Evolutionary conservation across 2,888 invertebrate species (phyloP).

Genomic region (Pachymerium ferrugineum): DNA sequence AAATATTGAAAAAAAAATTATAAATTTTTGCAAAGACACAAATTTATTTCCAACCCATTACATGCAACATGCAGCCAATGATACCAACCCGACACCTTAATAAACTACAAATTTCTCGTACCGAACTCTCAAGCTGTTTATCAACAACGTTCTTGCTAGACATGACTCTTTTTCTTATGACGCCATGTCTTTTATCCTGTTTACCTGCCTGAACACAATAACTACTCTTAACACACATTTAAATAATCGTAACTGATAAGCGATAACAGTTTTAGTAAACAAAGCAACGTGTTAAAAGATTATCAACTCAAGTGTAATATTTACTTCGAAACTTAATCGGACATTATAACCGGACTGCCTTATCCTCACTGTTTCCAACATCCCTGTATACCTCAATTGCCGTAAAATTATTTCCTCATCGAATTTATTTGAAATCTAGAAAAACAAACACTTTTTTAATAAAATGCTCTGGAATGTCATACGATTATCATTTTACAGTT

Average conservation of each 20-base stretch:
- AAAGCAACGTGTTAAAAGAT: neutral
- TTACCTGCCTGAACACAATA: neutral
- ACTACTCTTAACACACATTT: neutral
- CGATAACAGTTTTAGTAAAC: too few species aligned
- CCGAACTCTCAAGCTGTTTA: neutral
- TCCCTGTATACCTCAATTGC: constrained; percentile 88
- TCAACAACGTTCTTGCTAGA: neutral
- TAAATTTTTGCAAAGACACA: neutral
- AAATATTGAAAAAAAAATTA: neutral
- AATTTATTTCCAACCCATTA: neutral
- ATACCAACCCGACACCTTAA: neutral
- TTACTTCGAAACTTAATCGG: constrained; percentile 73
- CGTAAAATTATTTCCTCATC: constrained; percentile 89
- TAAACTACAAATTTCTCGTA: neutral
- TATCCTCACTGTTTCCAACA: constrained; percentile 92
- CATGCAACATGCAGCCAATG: neutral
- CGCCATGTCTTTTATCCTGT: neutral
- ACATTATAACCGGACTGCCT: constrained; percentile 94
- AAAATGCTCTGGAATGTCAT: too few species aligned
- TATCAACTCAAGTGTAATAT: neutral
- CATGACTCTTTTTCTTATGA: neutral
- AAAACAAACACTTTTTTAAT: constrained; percentile 34
- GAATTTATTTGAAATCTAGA: constrained; percentile 75
- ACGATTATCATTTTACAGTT: too few species aligned
- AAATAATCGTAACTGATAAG: too few species aligned